Evolutionary conservation across 2,113 vertebrate genomes (phyloP).

Genomic region (Nibea albiflora): DNA sequence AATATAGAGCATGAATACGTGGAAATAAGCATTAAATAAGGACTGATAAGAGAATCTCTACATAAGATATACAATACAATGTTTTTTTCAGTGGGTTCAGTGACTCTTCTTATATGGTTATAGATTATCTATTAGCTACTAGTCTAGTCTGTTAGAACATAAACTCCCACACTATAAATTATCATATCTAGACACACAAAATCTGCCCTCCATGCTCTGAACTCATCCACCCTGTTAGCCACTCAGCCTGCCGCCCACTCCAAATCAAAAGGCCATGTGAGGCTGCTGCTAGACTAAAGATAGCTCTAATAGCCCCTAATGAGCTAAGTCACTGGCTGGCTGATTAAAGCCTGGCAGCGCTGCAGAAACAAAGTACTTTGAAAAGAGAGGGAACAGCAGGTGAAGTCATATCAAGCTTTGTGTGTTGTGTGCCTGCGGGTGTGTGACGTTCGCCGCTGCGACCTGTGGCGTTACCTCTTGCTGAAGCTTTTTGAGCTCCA

Average conservation of each 20-base stretch:
- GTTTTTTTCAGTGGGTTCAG: not conserved
- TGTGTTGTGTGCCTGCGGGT: not conserved
- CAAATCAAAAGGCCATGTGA: constrained; percentile 63
- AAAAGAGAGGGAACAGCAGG: constrained; percentile 15
- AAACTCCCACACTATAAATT: constrained; percentile 7
- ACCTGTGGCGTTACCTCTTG: constrained; percentile 87
- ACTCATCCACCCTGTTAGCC: constrained; percentile 39
- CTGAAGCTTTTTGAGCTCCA: constrained; percentile 92
- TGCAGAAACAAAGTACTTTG: constrained; percentile 45
- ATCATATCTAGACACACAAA: not conserved
- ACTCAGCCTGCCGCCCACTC: constrained; percentile 21
- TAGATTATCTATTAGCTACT: not conserved
- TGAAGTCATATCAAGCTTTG: constrained; percentile 18
- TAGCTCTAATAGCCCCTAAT: constrained; percentile 77
- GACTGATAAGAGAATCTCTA: no score
- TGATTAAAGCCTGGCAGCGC: constrained; percentile 66
- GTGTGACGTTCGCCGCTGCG: not conserved
- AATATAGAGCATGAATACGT: not conserved
- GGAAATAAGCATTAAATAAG: not conserved
- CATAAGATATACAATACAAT: no score
- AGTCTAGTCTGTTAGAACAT: not conserved
- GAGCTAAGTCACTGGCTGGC: constrained; percentile 61
- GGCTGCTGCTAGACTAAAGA: constrained; percentile 66
- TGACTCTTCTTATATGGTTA: not conserved
- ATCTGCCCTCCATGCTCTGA: not conserved